A percentile compares a stretch with the other conserved stretches of the same genome.
phyloP scores from a whole-genome alignment of 2,113 vertebrate genomes.

The Butastur rufipennis region DNA sequence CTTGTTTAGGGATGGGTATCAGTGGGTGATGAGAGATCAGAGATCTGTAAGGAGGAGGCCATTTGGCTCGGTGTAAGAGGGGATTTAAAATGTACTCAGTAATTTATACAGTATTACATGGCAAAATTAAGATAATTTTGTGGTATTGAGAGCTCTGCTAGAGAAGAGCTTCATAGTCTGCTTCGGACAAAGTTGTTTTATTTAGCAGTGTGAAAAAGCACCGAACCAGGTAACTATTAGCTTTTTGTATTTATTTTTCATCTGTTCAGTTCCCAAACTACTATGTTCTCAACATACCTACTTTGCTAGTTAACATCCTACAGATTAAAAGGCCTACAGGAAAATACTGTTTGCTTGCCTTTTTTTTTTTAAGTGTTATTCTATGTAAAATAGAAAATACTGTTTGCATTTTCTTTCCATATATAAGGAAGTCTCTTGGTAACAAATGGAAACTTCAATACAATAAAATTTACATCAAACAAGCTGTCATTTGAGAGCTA shows the following conservation, averaged over 20 bases:
- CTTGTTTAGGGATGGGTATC: not conserved
- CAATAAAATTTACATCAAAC: conserved; percentile 58
- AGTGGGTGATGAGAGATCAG: not conserved
- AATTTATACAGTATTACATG: not conserved
- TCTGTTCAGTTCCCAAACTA: not conserved
- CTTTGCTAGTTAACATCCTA: not conserved
- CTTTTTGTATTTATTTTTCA: not conserved
- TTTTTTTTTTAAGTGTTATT: not conserved
- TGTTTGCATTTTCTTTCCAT: conserved; percentile 50
- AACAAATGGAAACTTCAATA: conserved; percentile 48
- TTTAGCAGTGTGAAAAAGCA: not conserved
- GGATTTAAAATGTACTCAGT: not conserved
- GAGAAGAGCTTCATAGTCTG: not conserved
- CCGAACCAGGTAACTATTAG: not conserved
- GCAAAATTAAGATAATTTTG: not conserved
- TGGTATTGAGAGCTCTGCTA: not conserved
- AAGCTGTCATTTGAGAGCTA: conserved; percentile 33
- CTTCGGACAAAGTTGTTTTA: not conserved
- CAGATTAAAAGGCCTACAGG: not conserved
- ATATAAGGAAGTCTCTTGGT: not conserved
- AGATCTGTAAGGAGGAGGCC: not conserved
- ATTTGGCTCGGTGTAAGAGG: not conserved
- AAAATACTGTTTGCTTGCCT: not conserved
- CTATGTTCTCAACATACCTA: not conserved
- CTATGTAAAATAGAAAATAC: not conserved